Evolutionary conservation across 2,888 invertebrate genomes (phyloP).

Genomic region (Hirtodrosophila duncani): DNA sequence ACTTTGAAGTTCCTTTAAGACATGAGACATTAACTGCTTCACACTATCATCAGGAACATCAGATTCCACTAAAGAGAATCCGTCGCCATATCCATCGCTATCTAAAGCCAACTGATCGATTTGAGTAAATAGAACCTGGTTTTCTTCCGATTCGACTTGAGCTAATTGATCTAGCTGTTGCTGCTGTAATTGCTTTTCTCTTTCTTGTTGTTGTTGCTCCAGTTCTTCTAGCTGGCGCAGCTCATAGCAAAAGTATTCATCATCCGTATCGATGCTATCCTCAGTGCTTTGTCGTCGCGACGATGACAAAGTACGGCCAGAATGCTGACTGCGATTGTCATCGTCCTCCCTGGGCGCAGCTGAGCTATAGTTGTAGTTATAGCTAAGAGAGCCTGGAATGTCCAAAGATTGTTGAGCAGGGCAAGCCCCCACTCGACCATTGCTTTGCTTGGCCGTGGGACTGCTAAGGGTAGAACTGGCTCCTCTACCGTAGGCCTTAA

Average conservation of each 20-base stretch:
- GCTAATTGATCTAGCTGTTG: background rate
- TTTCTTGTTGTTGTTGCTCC: constrained; percentile 83
- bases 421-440: constrained; percentile 79
- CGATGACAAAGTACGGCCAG: constrained; percentile 91
- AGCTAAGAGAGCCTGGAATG: constrained; percentile 80
- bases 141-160: constrained; percentile 11
- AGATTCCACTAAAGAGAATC: background rate
- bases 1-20: constrained; percentile 86
- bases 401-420: constrained; percentile 83
- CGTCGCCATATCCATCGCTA: constrained; percentile 77
- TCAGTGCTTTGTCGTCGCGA: constrained; percentile 94
- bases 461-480: background rate
- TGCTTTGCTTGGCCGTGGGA: background rate
- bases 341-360: constrained; percentile 85
- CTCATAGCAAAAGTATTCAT: constrained; percentile 95
- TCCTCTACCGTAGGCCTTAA: too few species aligned
- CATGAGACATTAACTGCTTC: constrained; percentile 89
- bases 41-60: constrained; percentile 82
- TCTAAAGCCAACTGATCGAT: constrained; percentile 81
- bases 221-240: constrained; percentile 90
- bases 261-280: constrained; percentile 94
- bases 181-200: constrained; percentile 5
- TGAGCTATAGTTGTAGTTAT: too few species aligned
- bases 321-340: constrained; percentile 91
- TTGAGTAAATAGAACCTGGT: constrained; percentile 65